phyloP scores from a whole-genome alignment of 2,113 vertebrate genomes.

The Nerophis lumbriciformis region DNA sequence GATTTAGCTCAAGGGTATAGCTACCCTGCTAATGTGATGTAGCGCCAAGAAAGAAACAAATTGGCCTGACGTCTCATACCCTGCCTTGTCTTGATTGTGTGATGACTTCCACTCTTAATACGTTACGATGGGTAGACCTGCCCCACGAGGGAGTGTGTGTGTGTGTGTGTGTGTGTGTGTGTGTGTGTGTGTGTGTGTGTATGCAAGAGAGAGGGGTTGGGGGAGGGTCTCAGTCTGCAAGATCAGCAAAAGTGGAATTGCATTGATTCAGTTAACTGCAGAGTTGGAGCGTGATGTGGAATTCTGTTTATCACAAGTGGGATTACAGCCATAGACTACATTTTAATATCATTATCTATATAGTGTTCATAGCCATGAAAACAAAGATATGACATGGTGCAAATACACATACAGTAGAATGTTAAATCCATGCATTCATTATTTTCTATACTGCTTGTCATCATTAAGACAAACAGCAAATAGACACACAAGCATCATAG shows the following conservation, averaged over 20 bases:
- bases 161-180: conserved; percentile 16
- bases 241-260: conserved; percentile 76
- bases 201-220: conserved; percentile 35
- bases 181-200: conserved; percentile 22
- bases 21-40: conserved; percentile 66
- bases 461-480: too few species aligned
- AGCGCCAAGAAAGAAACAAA: conserved; percentile 69
- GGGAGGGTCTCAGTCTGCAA: conserved; percentile 70
- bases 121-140: conserved; percentile 68
- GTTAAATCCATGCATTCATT: conserved; percentile 8
- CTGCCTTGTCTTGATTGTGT: conserved; percentile 71
- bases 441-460: neutral
- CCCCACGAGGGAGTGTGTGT: conserved; percentile 32
- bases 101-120: conserved; percentile 70
- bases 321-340: conserved; percentile 60
- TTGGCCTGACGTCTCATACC: conserved; percentile 69
- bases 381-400: conserved; percentile 12
- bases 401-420: conserved; percentile 7
- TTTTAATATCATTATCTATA: conserved; percentile 55
- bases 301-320: conserved; percentile 69
- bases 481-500: too few species aligned
- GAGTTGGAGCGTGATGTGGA: conserved; percentile 71
- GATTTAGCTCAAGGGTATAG: conserved; percentile 73
- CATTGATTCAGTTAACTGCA: conserved; percentile 77
- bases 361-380: conserved; percentile 44